A percentile compares a stretch with the other conserved stretches of the same genome.
Conservation (phyloP, 2,888 invertebrate genomes). For the Crocallis elinguaria region DNA sequence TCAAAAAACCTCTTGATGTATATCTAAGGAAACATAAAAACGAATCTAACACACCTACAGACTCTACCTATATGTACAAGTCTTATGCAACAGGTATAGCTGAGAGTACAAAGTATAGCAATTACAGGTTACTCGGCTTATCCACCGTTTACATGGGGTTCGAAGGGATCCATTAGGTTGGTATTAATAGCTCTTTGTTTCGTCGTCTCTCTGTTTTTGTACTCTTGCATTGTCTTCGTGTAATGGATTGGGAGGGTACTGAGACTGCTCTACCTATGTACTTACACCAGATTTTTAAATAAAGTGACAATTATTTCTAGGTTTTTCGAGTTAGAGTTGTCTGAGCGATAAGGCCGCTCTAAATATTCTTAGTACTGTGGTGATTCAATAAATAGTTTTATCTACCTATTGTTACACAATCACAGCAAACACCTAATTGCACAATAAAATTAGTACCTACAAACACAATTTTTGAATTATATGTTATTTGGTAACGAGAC, state of each 20-base stretch:
- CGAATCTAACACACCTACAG: background rate
- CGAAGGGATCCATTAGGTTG: conserved; percentile 38
- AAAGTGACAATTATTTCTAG: no score
- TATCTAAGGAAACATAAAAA: background rate
- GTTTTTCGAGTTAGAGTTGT: no score
- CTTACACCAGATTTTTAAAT: background rate
- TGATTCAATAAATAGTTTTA: no score
- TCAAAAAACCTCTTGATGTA: no score
- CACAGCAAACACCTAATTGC: no score
- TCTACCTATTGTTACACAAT: no score
- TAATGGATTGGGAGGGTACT: conserved; percentile 15
- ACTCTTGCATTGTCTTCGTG: conserved; percentile 16
- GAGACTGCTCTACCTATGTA: background rate
- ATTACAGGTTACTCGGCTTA: conserved; percentile 39
- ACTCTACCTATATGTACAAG: background rate
- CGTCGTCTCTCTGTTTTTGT: conserved; percentile 32
- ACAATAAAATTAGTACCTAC: no score
- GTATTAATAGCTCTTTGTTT: conserved; percentile 40
- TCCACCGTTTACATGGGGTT: conserved; percentile 33
- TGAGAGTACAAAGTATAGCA: conserved; percentile 30
- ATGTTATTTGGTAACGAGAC: no score
- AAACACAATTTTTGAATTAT: no score
- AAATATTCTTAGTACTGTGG: no score
- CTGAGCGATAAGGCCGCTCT: no score
- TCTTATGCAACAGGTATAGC: conserved; percentile 29